Evolutionary conservation across 2,888 invertebrate species (phyloP).

Genomic region (Paralinhomoeus sp.): DNA sequence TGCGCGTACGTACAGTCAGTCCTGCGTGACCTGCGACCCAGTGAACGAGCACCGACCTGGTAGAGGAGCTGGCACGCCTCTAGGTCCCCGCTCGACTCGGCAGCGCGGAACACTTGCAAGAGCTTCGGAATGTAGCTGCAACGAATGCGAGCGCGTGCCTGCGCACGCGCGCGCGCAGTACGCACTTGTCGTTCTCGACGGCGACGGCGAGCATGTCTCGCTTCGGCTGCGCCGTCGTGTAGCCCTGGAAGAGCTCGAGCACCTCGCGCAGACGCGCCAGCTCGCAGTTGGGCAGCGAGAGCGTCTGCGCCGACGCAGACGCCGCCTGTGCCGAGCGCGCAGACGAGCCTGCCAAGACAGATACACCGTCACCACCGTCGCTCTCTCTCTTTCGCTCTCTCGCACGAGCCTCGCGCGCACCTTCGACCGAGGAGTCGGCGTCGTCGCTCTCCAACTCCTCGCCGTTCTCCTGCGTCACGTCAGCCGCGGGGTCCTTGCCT

Average conservation of each 20-base stretch:
- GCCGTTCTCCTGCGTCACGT: slow-evolving; percentile 72
- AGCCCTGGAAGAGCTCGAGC: slow-evolving; percentile 43
- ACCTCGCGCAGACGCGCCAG: slow-evolving; percentile 77
- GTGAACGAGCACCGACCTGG: slow-evolving; percentile 27
- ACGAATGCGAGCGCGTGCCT: not conserved
- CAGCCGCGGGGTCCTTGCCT: slow-evolving; percentile 93
- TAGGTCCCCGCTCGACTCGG: slow-evolving; percentile 82
- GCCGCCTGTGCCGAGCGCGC: no score
- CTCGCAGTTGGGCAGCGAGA: no score
- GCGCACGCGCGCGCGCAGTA: not conserved
- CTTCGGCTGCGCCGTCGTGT: slow-evolving; percentile 61
- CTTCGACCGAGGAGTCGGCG: no score
- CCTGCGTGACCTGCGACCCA: no score
- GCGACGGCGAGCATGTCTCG: slow-evolving; percentile 82
- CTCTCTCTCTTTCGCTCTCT: no score
- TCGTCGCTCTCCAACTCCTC: slow-evolving; percentile 23
- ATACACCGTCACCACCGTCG: no score
- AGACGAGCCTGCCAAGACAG: no score
- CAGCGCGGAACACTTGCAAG: slow-evolving; percentile 77
- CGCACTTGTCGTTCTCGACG: slow-evolving; percentile 57
- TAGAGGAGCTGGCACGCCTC: slow-evolving; percentile 79
- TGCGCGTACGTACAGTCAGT: no score
- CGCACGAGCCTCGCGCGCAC: no score
- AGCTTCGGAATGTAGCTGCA: slow-evolving; percentile 63
- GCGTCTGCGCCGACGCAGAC: slow-evolving; percentile 82